Conservation (phyloP, 2,113 vertebrate genomes). For the Coturnix japonica region DNA sequence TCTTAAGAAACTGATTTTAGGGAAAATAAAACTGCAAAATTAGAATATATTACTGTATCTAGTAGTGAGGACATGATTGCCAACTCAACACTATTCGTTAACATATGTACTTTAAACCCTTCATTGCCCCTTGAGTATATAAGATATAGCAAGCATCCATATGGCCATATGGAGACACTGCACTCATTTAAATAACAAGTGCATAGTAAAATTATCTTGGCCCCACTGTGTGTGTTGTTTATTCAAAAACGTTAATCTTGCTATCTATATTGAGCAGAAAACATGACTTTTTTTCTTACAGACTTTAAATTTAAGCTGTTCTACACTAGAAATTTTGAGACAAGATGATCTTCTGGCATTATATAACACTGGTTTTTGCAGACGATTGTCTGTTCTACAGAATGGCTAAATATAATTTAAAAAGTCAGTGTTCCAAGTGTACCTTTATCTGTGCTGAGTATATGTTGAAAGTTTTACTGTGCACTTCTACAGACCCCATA, state of each 20-base stretch:
- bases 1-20: neutral
- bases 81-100: conserved; percentile 47
- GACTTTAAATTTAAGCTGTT: neutral
- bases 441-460: neutral
- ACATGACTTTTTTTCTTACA: neutral
- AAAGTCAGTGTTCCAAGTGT: neutral
- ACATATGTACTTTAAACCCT: conserved; percentile 58
- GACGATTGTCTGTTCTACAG: neutral
- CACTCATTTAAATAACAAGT: conserved; percentile 61
- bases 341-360: neutral
- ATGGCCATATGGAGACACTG: conserved; percentile 51
- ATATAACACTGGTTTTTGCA: neutral
- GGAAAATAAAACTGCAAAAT: neutral
- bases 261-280: neutral
- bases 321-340: neutral
- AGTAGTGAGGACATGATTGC: neutral
- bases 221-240: conserved; percentile 41
- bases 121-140: conserved; percentile 38
- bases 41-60: neutral
- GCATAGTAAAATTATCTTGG: conserved; percentile 42
- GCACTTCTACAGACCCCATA: neutral
- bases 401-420: neutral
- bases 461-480: neutral
- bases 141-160: conserved; percentile 35
- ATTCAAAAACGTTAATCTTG: neutral